phyloP scores from a whole-genome alignment of 2,888 invertebrate species.

The Clivina fossor region DNA sequence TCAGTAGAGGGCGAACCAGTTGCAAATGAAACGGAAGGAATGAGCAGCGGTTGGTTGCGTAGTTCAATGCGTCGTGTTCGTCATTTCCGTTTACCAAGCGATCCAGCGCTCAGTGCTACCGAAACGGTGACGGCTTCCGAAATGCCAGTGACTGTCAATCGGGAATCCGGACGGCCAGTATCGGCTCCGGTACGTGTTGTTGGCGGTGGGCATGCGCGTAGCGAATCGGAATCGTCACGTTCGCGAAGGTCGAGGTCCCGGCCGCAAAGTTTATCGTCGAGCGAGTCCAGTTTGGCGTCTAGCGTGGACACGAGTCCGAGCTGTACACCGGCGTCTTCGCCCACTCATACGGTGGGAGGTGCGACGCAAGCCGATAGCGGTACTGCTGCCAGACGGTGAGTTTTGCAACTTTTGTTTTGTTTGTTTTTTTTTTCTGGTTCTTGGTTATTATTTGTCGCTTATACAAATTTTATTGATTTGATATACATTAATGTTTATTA shows the following conservation, averaged over 20 bases:
- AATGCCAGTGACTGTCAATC: constrained; percentile 46
- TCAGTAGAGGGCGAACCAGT: constrained; percentile 34
- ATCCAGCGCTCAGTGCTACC: constrained; percentile 43
- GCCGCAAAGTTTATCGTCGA: constrained; percentile 50
- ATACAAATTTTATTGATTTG: too few relatives aligned
- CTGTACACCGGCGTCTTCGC: constrained; percentile 42
- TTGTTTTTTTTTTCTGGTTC: too few relatives aligned
- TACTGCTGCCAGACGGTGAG: constrained; percentile 40
- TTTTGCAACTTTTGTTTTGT: neutral
- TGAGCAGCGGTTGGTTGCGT: constrained; percentile 57
- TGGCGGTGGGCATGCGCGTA: constrained; percentile 36
- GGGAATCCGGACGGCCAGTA: constrained; percentile 44
- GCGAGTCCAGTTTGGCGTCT: constrained; percentile 51
- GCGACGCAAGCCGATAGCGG: neutral
- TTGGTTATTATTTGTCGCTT: too few relatives aligned
- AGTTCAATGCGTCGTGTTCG: constrained; percentile 60
- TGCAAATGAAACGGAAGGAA: too few relatives aligned
- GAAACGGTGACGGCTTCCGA: constrained; percentile 49
- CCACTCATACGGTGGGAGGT: neutral
- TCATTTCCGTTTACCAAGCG: constrained; percentile 55
- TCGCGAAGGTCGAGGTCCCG: constrained; percentile 46
- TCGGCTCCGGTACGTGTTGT: constrained; percentile 49
- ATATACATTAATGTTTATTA: too few relatives aligned
- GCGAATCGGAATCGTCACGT: constrained; percentile 49
- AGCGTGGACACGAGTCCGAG: constrained; percentile 50